phyloP scores from a whole-genome alignment of 2,797 vertebrate species.

The Pelochelys cantorii region DNA sequence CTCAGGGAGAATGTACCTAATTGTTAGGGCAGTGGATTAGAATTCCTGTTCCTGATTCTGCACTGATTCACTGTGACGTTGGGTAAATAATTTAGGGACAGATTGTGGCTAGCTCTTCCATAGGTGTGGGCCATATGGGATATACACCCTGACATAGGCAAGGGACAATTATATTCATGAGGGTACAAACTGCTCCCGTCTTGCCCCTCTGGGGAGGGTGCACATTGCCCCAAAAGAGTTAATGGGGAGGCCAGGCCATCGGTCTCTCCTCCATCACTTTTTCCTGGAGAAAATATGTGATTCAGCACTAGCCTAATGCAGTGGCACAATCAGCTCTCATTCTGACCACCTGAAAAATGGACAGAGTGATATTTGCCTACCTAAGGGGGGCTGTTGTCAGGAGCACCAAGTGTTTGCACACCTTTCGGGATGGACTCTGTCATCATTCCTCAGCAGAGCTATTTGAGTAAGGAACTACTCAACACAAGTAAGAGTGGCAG shows the following conservation, averaged over 20 bases:
- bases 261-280: background rate
- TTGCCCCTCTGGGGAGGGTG: background rate
- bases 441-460: background rate
- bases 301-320: background rate
- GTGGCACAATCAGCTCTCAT: background rate
- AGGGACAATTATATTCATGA: background rate
- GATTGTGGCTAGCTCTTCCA: rapidly evolving
- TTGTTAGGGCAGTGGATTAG: background rate
- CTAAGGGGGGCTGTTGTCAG: background rate
- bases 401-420: background rate
- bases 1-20: background rate
- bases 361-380: rapidly evolving
- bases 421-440: background rate
- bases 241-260: background rate
- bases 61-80: background rate
- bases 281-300: rapidly evolving
- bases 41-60: background rate
- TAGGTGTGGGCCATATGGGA: rapidly evolving
- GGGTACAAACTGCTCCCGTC: background rate
- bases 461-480: background rate
- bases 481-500: background rate
- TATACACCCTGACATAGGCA: rapidly evolving
- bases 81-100: rapidly evolving
- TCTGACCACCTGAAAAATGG: background rate
- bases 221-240: background rate